These are phyloP conservation scores for Norana najaformis DNA, from an alignment of 2,888 invertebrate species.

Conservation along the genomic window DNA sequence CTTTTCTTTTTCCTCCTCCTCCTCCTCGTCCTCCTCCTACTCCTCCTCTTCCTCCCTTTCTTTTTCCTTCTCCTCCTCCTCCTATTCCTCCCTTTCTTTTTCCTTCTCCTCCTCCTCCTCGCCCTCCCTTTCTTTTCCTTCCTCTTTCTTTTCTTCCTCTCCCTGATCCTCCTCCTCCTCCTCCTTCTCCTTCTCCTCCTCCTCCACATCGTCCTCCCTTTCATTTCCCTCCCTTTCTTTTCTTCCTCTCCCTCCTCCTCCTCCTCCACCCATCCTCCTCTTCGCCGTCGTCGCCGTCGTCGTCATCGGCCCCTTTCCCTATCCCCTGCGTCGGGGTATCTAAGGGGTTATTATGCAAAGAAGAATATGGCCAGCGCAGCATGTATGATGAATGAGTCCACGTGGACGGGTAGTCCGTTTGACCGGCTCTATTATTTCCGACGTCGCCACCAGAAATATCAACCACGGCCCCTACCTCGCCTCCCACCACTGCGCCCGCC, in stretches of 20 bases:
- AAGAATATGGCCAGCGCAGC: slow-evolving; percentile 13
- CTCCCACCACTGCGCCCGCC: background rate
- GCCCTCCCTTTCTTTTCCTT: background rate
- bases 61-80: background rate
- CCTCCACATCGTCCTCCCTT: too few species aligned
- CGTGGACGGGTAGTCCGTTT: background rate
- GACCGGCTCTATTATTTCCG: background rate
- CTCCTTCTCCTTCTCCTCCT: background rate
- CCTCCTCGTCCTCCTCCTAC: background rate
- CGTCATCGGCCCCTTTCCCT: background rate
- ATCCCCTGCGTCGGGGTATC: background rate
- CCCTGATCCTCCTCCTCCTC: background rate
- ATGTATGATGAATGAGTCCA: background rate
- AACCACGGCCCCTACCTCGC: background rate
- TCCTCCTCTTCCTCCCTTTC: background rate
- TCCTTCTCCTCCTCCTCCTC: background rate
- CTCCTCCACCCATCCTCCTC: background rate
- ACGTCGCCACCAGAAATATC: background rate
- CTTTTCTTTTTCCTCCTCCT: background rate
- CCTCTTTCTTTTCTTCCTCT: background rate
- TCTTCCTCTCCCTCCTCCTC: background rate
- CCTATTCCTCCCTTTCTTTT: background rate
- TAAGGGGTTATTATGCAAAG: slow-evolving; percentile 15
- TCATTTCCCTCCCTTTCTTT: background rate
- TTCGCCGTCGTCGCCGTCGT: background rate